Evolutionary conservation across 2,113 vertebrate genomes (phyloP).

Genomic region (Paramisgurnus dabryanus): DNA sequence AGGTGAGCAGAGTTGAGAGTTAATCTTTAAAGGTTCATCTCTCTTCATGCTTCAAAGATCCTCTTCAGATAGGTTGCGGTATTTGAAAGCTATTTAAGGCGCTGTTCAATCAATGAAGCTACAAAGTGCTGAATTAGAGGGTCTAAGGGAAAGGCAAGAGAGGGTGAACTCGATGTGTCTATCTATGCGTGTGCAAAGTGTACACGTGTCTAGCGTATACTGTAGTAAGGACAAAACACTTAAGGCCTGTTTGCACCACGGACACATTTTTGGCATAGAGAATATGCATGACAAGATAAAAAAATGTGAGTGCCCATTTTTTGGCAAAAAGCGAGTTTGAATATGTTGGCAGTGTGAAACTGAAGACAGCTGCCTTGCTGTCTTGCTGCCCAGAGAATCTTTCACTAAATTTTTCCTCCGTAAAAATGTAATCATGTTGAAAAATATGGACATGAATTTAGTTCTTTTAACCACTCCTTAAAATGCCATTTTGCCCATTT

Average conservation of each 20-base stretch:
- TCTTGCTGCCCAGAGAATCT: not conserved
- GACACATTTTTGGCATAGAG: not conserved
- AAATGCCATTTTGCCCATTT: no score
- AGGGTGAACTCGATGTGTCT: conserved; percentile 11
- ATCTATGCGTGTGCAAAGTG: conserved; percentile 18
- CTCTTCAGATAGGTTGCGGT: conserved; percentile 69
- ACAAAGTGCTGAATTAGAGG: conserved; percentile 74
- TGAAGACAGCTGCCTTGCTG: not conserved
- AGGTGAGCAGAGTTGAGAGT: conserved; percentile 58
- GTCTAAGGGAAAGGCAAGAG: conserved; percentile 62
- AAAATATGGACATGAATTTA: not conserved
- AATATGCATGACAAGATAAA: not conserved
- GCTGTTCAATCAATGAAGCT: conserved; percentile 72
- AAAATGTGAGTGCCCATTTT: no score
- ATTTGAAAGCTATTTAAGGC: conserved; percentile 75
- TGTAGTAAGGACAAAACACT: not conserved
- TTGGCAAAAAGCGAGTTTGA: not conserved
- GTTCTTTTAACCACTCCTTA: no score
- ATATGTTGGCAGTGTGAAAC: not conserved
- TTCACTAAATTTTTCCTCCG: not conserved
- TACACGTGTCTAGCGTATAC: not conserved
- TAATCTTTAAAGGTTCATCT: conserved; percentile 69
- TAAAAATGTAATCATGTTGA: not conserved
- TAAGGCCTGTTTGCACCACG: not conserved
- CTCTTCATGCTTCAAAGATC: conserved; percentile 69